Percentiles rank a stretch among this genome's conserved stretches.
These are phyloP conservation scores for Carassius gibelio DNA, from an alignment of 2,113 vertebrate genomes.

Conservation along the genomic window DNA sequence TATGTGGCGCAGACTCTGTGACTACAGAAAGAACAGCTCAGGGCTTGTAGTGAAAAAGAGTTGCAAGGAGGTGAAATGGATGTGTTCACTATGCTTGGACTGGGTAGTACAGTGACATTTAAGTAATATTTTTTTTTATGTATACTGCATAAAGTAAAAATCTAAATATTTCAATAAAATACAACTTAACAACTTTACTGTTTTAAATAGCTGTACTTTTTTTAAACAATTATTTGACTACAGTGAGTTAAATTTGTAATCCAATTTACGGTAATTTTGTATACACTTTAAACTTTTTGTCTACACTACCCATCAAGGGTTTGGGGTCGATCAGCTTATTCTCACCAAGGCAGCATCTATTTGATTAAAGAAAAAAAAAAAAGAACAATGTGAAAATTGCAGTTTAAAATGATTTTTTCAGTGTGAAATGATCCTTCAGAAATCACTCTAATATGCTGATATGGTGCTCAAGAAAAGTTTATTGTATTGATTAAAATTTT, in stretches of 20 bases:
- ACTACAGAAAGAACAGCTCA: neutral
- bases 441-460: too few species aligned
- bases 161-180: neutral
- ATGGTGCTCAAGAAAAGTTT: neutral
- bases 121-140: neutral
- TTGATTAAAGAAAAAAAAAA: neutral
- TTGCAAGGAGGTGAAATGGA: neutral
- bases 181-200: neutral
- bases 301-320: neutral
- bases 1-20: conserved; percentile 1
- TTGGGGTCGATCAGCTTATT: neutral
- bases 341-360: neutral
- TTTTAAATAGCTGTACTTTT: too few species aligned
- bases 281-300: too few species aligned
- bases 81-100: neutral
- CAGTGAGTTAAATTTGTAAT: neutral
- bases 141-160: neutral
- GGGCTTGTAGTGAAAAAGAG: neutral
- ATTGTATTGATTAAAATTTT: too few species aligned
- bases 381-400: too few species aligned
- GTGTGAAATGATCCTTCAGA: too few species aligned
- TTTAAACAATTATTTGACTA: neutral
- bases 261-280: neutral
- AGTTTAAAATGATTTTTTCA: too few species aligned
- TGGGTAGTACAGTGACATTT: neutral